Evolutionary conservation across 2,888 invertebrate genomes (phyloP), one percentile per base, ranked within the genome.

Genomic region (Drosophila subquinaria): DNA sequence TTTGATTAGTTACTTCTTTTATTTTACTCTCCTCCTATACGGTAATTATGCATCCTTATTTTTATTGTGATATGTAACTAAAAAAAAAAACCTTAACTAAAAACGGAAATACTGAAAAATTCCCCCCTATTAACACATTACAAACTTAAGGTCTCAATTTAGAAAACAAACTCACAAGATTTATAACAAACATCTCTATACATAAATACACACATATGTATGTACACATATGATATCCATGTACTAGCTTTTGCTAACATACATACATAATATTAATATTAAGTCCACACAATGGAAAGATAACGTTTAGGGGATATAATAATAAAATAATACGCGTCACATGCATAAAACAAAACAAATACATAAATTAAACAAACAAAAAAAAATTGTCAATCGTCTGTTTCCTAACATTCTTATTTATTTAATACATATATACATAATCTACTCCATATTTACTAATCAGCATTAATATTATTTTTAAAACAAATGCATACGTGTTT

Each of bases 31-130:
- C 23, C 38, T 48, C 36, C 45, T 68, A 57, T 61, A 42, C 56
- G 43, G 51, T 63, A 64, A 61, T 47, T 52, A 64, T 75, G 63
- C 62, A 73, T 78, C 70, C 75, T 78, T 78, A 70, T 81, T 81
- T 81, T 43, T 65, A 76, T 81, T 81, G 81, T 81, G 81, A 81
- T 81, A 81, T 80, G 35, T 66, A 63, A 79, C 79, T 73, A 60
- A 71, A 38, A 60, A 71, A 38, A 38, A n/a, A 65, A 45, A 40
- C 33, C 36, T 56, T 45, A 56, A 10, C 56, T 56, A 20, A 27
- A 57, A 17, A 17, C 17, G 17, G 17, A 17, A 17, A 23, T n/a
- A 35, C 35, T 17, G 57, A 59, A 60, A 9, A 55, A 55, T 61
- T 66, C 60, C 47, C 43, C 45, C 27, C 38, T 23, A 33, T 40